Conservation (phyloP, 2,797 vertebrate genomes). For the Macropodus opercularis region DNA sequence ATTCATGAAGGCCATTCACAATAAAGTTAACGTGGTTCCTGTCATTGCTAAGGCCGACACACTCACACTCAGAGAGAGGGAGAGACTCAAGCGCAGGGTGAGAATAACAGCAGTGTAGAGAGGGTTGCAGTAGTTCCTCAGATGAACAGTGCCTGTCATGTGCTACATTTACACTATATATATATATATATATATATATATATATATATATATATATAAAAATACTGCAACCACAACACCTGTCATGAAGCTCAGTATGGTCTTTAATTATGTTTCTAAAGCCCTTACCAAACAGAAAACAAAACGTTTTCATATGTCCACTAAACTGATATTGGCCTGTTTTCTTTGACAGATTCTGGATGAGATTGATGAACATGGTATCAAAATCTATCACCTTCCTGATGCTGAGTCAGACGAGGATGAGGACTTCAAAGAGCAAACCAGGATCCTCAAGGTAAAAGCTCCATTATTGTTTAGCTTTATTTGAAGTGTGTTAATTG, state of each 20-base stretch:
- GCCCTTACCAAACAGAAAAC: neutral
- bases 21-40: slow-evolving; percentile 98
- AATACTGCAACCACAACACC: neutral
- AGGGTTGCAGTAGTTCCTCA: slow-evolving; percentile 43
- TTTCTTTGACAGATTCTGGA: slow-evolving; percentile 86
- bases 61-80: slow-evolving; percentile 92
- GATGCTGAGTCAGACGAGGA: slow-evolving; percentile 97
- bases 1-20: slow-evolving; percentile 99
- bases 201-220: too few species aligned
- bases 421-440: slow-evolving; percentile 98
- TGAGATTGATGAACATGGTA: slow-evolving; percentile 96
- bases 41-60: slow-evolving; percentile 99
- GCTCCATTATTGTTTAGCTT: neutral
- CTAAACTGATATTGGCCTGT: neutral
- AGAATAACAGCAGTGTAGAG: slow-evolving; percentile 53
- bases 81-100: slow-evolving; percentile 96
- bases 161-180: slow-evolving; percentile 13
- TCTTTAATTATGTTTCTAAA: neutral
- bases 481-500: neutral
- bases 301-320: neutral
- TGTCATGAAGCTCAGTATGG: neutral
- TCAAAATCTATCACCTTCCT: slow-evolving; percentile 97
- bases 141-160: slow-evolving; percentile 20
- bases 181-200: too few species aligned
- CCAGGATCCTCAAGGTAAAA: slow-evolving; percentile 93